phyloP scores from a whole-genome alignment of 2,113 vertebrate genomes.

The Coturnix japonica region DNA sequence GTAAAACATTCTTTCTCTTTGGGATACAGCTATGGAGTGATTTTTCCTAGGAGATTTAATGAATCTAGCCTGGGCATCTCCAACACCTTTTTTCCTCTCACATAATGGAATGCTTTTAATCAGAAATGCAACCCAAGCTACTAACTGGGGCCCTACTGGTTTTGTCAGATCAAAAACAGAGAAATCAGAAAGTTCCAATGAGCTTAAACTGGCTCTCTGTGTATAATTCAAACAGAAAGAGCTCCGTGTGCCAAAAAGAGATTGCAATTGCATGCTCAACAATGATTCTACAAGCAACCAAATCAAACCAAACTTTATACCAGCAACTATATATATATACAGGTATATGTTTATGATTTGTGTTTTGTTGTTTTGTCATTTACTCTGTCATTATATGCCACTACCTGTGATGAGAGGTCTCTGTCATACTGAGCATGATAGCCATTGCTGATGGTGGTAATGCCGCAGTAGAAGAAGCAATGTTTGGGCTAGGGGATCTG shows the following conservation, averaged over 20 bases:
- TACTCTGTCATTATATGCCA: neutral
- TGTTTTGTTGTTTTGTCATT: too few relatives aligned
- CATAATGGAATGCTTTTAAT: conserved; percentile 56
- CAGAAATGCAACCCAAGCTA: neutral
- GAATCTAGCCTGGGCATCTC: conserved; percentile 36
- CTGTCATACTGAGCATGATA: neutral
- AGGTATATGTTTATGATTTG: too few relatives aligned
- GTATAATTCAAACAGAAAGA: neutral
- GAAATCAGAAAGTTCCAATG: neutral
- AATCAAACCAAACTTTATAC: too few relatives aligned
- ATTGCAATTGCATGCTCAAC: neutral
- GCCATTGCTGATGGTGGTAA: neutral
- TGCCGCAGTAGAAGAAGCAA: neutral
- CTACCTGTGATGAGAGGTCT: neutral
- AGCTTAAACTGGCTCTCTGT: neutral
- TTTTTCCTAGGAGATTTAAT: conserved; percentile 63
- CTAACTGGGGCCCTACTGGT: neutral
- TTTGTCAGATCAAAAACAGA: conserved; percentile 21
- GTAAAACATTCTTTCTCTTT: conserved; percentile 64
- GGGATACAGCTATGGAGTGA: conserved; percentile 43
- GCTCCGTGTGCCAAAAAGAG: neutral
- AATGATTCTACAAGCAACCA: neutral
- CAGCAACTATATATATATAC: too few relatives aligned
- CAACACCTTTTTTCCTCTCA: conserved; percentile 14
- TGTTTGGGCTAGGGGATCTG: neutral